Evolutionary conservation across 2,797 vertebrate genomes (phyloP).

Genomic region (Taeniopygia guttata): DNA sequence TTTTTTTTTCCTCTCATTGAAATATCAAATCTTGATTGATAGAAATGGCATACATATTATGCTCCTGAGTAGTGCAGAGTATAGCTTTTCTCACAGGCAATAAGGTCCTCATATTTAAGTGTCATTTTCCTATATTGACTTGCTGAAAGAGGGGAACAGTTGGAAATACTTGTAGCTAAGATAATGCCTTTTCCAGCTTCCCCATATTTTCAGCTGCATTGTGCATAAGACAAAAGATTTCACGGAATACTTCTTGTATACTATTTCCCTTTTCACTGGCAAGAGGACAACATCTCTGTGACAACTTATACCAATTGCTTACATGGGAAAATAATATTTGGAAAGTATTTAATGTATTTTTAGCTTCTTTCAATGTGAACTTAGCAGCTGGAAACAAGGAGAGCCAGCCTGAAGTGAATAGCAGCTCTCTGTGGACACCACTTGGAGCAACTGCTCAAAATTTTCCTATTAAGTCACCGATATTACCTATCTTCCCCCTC

Average conservation of each 20-base stretch:
- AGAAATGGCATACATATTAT: background rate
- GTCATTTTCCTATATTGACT: background rate
- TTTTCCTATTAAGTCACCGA: background rate
- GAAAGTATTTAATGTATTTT: slow-evolving; percentile 33
- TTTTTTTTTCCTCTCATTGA: background rate
- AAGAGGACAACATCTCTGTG: background rate
- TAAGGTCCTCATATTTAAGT: background rate
- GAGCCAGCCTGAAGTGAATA: background rate
- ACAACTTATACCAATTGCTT: background rate
- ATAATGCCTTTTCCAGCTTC: background rate
- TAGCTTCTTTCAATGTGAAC: slow-evolving; percentile 18
- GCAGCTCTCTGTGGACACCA: background rate
- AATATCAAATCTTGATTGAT: background rate
- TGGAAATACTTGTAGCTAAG: background rate
- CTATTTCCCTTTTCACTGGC: background rate
- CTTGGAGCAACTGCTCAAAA: background rate
- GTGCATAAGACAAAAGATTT: background rate
- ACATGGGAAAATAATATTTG: slow-evolving; percentile 16
- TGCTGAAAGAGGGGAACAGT: background rate
- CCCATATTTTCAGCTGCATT: background rate
- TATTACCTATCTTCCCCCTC: background rate
- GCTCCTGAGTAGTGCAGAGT: background rate
- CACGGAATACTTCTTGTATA: background rate
- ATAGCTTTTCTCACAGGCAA: background rate
- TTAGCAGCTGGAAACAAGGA: slow-evolving; percentile 33